Evolutionary conservation across 2,797 vertebrate genomes (phyloP).

Genomic region (Atherinosoma microstoma): DNA sequence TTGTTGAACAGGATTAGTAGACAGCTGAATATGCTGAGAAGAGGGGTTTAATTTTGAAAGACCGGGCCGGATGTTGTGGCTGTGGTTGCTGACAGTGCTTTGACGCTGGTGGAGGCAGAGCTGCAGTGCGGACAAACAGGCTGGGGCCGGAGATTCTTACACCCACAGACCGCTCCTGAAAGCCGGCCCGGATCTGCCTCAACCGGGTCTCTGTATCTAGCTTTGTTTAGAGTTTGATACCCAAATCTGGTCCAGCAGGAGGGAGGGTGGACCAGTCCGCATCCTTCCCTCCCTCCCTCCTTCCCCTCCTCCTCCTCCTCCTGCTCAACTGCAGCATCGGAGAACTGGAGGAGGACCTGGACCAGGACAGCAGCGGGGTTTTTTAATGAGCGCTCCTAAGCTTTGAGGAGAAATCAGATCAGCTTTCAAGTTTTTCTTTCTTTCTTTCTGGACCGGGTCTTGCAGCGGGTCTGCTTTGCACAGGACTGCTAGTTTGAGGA

Average conservation of each 20-base stretch:
- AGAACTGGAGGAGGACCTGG: slow-evolving; percentile 42
- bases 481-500: slow-evolving; percentile 8
- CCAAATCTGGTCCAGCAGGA: slow-evolving; percentile 40
- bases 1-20: background rate
- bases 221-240: background rate
- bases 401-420: slow-evolving; percentile 1
- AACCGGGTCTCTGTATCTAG: background rate
- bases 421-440: background rate
- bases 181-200: slow-evolving; percentile 17
- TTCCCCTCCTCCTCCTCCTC: slow-evolving; percentile 22
- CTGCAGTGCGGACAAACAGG: slow-evolving; percentile 87
- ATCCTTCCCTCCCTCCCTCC: slow-evolving; percentile 20
- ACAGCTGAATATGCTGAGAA: background rate
- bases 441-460: slow-evolving; percentile 3
- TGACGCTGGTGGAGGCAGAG: slow-evolving; percentile 65
- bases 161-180: slow-evolving; percentile 29
- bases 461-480: slow-evolving; percentile 13
- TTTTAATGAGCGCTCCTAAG: slow-evolving; percentile 10
- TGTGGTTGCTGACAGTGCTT: background rate
- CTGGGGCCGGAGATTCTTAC: slow-evolving; percentile 57
- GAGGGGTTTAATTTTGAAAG: slow-evolving; percentile 62
- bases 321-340: slow-evolving; percentile 30
- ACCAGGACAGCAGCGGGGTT: slow-evolving; percentile 20
- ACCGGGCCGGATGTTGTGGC: slow-evolving; percentile 40
- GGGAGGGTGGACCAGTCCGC: slow-evolving; percentile 31